A percentile compares a stretch with the other conserved stretches of the same genome.
Conservation (phyloP, 2,797 vertebrate genomes). For the Molossus molossus region DNA sequence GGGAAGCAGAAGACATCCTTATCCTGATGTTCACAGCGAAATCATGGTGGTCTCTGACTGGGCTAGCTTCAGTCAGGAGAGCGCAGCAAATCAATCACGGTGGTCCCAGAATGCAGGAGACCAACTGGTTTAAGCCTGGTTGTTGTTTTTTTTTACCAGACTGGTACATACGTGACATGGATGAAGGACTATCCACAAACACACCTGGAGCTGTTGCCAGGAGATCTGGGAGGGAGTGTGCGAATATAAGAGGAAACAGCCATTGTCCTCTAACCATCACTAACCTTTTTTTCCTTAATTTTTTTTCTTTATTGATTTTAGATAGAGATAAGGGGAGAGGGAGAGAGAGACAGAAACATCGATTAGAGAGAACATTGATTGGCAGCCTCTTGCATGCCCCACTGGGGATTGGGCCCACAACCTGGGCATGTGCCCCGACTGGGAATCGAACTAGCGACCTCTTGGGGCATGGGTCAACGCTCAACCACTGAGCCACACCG, state of each 20-base stretch:
- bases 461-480: too few relatives aligned
- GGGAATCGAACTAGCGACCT: too few relatives aligned
- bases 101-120: not conserved
- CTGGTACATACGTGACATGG: not conserved
- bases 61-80: not conserved
- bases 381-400: too few relatives aligned
- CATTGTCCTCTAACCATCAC: not conserved
- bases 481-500: too few relatives aligned
- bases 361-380: too few relatives aligned
- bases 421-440: too few relatives aligned
- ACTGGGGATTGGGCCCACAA: too few relatives aligned
- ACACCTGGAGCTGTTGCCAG: not conserved
- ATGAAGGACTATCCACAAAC: not conserved
- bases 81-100: rapidly evolving
- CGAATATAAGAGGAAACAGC: not conserved
- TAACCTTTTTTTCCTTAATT: too few relatives aligned
- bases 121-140: not conserved
- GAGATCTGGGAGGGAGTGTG: not conserved
- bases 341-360: too few relatives aligned
- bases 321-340: too few relatives aligned
- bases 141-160: too few relatives aligned
- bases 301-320: not conserved
- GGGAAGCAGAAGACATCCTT: not conserved
- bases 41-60: not conserved
- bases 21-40: not conserved